These are phyloP conservation scores for Oreotrochilus melanogaster DNA, from an alignment of 2,113 vertebrate genomes.

Conservation along the genomic window DNA sequence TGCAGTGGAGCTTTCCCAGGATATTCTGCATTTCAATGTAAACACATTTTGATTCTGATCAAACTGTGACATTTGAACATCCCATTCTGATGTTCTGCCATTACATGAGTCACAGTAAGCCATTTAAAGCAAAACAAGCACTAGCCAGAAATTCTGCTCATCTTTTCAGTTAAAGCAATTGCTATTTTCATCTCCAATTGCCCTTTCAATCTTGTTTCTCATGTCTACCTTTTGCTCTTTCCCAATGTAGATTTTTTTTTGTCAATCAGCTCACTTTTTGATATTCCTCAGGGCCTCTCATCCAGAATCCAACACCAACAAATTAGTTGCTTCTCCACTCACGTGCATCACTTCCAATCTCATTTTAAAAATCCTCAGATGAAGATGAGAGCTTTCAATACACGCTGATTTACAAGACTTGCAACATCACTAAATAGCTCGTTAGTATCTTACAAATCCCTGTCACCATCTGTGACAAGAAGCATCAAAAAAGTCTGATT, in stretches of 20 bases:
- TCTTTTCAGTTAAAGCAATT: slow-evolving; percentile 3
- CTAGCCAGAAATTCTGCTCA: slow-evolving; percentile 31
- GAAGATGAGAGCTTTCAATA: slow-evolving; percentile 42
- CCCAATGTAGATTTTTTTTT: not conserved
- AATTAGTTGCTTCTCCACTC: not conserved
- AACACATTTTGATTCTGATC: not conserved
- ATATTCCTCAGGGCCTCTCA: not conserved
- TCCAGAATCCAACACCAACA: not conserved
- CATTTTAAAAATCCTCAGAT: not conserved
- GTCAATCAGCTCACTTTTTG: not conserved
- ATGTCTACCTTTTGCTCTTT: slow-evolving; percentile 13
- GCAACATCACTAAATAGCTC: slow-evolving; percentile 52
- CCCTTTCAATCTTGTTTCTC: slow-evolving; percentile 10
- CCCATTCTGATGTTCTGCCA: not conserved
- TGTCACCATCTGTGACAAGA: slow-evolving; percentile 19
- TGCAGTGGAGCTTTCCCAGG: not conserved
- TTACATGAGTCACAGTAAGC: not conserved
- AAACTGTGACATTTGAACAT: not conserved
- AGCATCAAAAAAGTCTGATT: slow-evolving; percentile 37
- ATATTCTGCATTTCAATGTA: not conserved
- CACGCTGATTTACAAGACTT: slow-evolving; percentile 38
- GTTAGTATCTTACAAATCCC: slow-evolving; percentile 42
- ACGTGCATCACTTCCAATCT: not conserved
- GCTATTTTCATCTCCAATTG: slow-evolving; percentile 31
- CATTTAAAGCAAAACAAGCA: not conserved